Conservation (phyloP, 2,797 vertebrate species). For the Pogoniulus pusillus region DNA sequence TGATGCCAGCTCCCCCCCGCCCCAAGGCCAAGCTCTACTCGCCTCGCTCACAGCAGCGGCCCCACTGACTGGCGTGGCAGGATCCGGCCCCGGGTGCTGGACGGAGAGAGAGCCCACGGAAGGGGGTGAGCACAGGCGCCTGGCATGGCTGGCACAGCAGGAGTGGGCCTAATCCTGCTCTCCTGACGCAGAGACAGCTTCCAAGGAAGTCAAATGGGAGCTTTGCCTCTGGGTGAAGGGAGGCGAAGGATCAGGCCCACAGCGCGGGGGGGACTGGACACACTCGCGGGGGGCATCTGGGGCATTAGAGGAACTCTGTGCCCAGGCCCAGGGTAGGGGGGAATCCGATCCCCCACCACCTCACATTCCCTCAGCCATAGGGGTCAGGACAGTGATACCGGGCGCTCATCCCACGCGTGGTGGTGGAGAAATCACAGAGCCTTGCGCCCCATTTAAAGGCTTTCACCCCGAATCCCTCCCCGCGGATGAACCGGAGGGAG, state of each 20-base stretch:
- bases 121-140: conserved; percentile 52
- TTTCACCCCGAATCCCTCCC: not conserved
- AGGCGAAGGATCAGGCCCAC: conserved; percentile 60
- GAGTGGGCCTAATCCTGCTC: conserved; percentile 58
- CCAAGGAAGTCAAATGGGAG: conserved; percentile 66
- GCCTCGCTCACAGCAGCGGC: conserved; percentile 66
- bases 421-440: not conserved
- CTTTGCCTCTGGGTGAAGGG: conserved; percentile 63
- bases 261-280: not conserved
- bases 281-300: not conserved
- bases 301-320: not conserved
- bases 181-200: conserved; percentile 64
- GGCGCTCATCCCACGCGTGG: not conserved
- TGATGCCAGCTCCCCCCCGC: not conserved
- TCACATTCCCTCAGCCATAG: not conserved
- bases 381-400: not conserved
- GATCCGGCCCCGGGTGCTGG: conserved; percentile 62
- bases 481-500: not conserved
- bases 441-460: not conserved
- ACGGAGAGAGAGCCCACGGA: conserved; percentile 63
- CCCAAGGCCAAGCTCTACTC: conserved; percentile 62
- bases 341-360: not conserved
- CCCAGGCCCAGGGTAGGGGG: no score
- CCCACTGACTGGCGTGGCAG: conserved; percentile 61
- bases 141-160: conserved; percentile 39